A percentile compares a stretch with the other conserved stretches of the same genome.
These are phyloP conservation scores for Trisateles emortualis DNA, from an alignment of 2,888 invertebrate genomes.

Conservation along the genomic window DNA sequence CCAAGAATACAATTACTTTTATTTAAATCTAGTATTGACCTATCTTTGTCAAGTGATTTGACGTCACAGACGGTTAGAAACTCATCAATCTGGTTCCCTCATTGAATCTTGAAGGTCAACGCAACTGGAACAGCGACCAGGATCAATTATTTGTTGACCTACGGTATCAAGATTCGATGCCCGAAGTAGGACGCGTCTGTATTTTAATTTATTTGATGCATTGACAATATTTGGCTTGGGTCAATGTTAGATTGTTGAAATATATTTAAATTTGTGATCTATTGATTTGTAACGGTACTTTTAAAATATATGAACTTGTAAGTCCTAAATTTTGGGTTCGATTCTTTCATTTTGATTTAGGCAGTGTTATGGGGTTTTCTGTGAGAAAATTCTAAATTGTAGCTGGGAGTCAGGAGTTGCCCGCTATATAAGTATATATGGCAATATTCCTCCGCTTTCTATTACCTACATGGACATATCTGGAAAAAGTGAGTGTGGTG, in stretches of 20 bases:
- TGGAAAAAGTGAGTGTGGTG: too few species aligned
- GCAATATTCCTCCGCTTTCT: too few species aligned
- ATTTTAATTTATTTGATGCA: slow-evolving; percentile 56
- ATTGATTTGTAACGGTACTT: not conserved
- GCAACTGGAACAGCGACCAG: slow-evolving; percentile 57
- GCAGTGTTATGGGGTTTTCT: too few species aligned
- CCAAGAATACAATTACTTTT: too few species aligned
- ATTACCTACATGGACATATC: too few species aligned
- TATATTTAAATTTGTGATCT: not conserved
- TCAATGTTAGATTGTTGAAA: slow-evolving; percentile 43
- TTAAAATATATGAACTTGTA: too few species aligned
- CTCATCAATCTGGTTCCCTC: slow-evolving; percentile 47
- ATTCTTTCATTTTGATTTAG: too few species aligned
- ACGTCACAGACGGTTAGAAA: slow-evolving; percentile 41
- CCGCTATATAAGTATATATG: too few species aligned
- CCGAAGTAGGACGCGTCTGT: slow-evolving; percentile 54
- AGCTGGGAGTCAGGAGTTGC: too few species aligned
- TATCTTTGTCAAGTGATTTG: slow-evolving; percentile 22
- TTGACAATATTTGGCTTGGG: slow-evolving; percentile 35
- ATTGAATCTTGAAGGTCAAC: slow-evolving; percentile 67
- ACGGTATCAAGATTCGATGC: slow-evolving; percentile 71
- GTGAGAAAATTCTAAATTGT: too few species aligned
- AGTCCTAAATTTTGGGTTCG: too few species aligned
- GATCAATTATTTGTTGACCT: slow-evolving; percentile 78
- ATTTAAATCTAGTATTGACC: too few species aligned